Conservation (phyloP, 2,113 vertebrate species). For the Cynopterus brachyotis region DNA sequence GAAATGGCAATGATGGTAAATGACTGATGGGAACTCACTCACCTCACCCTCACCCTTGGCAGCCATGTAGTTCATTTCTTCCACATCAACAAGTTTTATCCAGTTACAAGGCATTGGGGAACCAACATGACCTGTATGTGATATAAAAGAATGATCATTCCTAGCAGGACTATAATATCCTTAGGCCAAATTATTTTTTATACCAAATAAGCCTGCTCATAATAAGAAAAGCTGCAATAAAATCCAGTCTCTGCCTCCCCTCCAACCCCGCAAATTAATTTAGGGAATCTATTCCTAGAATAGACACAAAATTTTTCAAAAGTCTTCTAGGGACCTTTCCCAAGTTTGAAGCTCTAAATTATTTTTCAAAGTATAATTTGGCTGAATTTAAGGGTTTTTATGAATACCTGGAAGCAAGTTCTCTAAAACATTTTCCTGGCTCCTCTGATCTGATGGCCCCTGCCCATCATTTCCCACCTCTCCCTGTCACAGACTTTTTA, state of each 20-base stretch:
- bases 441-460: not conserved
- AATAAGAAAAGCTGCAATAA: not conserved
- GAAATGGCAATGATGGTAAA: accelerated
- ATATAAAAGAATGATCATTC: not conserved
- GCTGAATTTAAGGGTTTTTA: not conserved
- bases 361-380: not conserved
- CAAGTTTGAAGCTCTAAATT: not conserved
- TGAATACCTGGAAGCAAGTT: not conserved
- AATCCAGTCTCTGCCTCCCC: not conserved
- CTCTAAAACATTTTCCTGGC: not conserved
- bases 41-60: slow-evolving; percentile 96
- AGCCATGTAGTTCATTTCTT: slow-evolving; percentile 97
- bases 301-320: not conserved
- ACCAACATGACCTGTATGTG: slow-evolving; percentile 92
- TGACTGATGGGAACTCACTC: slow-evolving; percentile 43
- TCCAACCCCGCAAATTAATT: not conserved
- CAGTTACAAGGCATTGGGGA: slow-evolving; percentile 93
- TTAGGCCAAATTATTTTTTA: not conserved
- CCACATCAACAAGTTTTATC: slow-evolving; percentile 94
- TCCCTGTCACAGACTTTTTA: not conserved
- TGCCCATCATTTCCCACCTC: accelerated
- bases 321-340: not conserved
- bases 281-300: not conserved
- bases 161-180: not conserved
- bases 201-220: not conserved